A percentile compares a stretch with the other conserved stretches of the same genome.
These are phyloP conservation scores for Lagopus muta DNA, from an alignment of 2,113 vertebrate species.

Conservation along the genomic window DNA sequence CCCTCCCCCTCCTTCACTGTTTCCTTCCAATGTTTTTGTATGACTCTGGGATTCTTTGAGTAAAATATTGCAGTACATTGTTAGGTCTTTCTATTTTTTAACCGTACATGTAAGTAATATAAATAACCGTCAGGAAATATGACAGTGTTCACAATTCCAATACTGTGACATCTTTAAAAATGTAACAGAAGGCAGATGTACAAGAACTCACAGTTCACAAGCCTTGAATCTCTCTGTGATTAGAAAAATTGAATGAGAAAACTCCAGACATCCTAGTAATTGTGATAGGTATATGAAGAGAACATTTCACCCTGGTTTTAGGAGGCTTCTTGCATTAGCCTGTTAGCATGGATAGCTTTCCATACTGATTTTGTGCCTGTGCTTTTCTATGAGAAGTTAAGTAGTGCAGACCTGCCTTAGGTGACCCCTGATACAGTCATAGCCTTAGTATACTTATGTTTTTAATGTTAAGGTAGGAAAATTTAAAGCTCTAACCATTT, in stretches of 20 bases:
- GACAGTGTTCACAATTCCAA: not conserved
- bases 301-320: not conserved
- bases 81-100: not conserved
- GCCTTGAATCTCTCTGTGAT: not conserved
- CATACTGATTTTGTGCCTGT: not conserved
- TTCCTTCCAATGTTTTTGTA: not conserved
- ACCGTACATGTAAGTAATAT: not conserved
- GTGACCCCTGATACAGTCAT: not conserved
- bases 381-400: not conserved
- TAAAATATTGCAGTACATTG: not conserved
- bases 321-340: not conserved
- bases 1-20: not conserved
- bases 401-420: not conserved
- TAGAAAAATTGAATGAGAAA: not conserved
- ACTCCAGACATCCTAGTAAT: not conserved
- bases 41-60: not conserved
- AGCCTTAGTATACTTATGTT: not conserved
- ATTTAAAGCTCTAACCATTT: not conserved
- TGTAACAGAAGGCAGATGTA: not conserved
- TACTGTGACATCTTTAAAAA: not conserved
- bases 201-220: not conserved
- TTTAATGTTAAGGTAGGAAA: not conserved
- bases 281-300: not conserved
- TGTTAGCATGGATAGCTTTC: not conserved
- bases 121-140: not conserved